Evolutionary conservation across 2,113 vertebrate genomes (phyloP).

Genomic region (Nematolebias whitei): DNA sequence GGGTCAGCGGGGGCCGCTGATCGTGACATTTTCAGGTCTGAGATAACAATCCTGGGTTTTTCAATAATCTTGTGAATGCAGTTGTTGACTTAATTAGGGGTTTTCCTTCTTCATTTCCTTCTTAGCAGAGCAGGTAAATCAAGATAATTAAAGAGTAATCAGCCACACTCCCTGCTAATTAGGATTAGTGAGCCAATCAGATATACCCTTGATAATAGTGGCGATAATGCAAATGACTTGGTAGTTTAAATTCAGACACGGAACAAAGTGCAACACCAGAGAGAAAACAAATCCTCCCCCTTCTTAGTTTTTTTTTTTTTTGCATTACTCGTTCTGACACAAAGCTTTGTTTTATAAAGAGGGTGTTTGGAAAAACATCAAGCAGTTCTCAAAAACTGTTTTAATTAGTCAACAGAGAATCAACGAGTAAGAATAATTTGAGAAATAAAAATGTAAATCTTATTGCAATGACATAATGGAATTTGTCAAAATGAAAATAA

Average conservation of each 20-base stretch:
- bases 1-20: no score
- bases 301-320: no score
- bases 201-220: conserved; percentile 15
- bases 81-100: conserved; percentile 17
- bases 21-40: no score
- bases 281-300: not conserved
- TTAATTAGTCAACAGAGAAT: no score
- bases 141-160: conserved; percentile 37
- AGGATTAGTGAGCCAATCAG: conserved; percentile 32
- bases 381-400: no score
- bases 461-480: no score
- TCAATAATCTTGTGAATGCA: conserved; percentile 21
- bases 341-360: no score
- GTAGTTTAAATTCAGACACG: conserved; percentile 5
- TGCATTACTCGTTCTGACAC: no score
- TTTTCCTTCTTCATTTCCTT: conserved; percentile 9
- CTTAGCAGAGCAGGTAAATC: conserved; percentile 19
- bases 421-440: no score
- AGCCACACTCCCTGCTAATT: conserved; percentile 39
- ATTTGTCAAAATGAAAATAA: no score
- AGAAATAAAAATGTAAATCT: no score
- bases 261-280: not conserved
- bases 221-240: conserved; percentile 18
- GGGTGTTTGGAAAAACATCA: no score
- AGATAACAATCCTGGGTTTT: conserved; percentile 7